phyloP scores from a whole-genome alignment of 2,797 vertebrate genomes.

The Phoebastria nigripes region DNA sequence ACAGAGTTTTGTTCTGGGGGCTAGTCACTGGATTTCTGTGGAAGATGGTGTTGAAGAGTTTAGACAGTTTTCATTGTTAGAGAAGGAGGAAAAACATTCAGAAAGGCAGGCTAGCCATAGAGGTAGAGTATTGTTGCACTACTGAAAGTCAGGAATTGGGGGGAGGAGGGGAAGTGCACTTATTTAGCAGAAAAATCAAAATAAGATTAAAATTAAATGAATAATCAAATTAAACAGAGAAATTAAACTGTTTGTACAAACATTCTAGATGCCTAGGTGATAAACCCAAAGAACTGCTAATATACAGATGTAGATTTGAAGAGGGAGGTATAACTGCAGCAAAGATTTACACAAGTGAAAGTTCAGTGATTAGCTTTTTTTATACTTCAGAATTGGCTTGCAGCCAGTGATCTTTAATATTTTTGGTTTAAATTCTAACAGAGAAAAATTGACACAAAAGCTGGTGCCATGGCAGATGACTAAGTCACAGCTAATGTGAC shows the following conservation, averaged over 20 bases:
- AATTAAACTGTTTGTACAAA: neutral
- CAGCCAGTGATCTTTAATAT: neutral
- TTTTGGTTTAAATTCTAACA: neutral
- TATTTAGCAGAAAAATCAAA: neutral
- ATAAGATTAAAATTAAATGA: neutral
- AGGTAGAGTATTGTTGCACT: neutral
- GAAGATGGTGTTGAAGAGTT: neutral
- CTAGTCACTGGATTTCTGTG: neutral
- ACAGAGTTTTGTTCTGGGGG: neutral
- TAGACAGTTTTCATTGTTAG: neutral
- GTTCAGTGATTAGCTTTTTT: neutral
- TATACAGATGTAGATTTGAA: neutral
- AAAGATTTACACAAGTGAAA: neutral
- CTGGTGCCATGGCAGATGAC: neutral
- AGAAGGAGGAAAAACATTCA: neutral
- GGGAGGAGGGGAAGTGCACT: rapidly evolving
- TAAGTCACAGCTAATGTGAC: neutral
- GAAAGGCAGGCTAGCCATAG: neutral
- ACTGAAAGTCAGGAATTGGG: neutral
- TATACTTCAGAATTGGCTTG: neutral
- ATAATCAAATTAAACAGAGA: neutral
- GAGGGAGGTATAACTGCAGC: neutral
- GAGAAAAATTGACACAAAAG: neutral
- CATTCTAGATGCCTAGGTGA: rapidly evolving
- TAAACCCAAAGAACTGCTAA: neutral